These are phyloP conservation scores for Melanotaenia trifasciata DNA, from an alignment of 2,797 vertebrate genomes.

Conservation along the genomic window DNA sequence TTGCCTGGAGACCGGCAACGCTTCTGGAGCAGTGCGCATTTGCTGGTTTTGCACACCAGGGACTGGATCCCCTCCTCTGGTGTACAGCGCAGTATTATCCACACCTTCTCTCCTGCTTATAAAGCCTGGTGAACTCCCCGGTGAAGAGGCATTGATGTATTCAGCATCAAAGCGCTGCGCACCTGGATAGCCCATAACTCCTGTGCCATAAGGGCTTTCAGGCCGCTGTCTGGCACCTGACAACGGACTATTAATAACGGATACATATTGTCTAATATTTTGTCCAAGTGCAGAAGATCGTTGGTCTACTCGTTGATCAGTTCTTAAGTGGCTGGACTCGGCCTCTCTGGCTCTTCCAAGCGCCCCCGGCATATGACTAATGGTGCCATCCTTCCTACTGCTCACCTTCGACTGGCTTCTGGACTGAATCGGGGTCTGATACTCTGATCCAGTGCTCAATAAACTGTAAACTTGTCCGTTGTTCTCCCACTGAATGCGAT, in stretches of 20 bases:
- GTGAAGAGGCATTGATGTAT: slow-evolving; percentile 42
- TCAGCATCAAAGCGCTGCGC: slow-evolving; percentile 35
- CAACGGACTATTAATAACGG: slow-evolving; percentile 16
- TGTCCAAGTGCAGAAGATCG: slow-evolving; percentile 18
- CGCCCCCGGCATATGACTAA: slow-evolving; percentile 35
- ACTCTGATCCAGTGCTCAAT: slow-evolving; percentile 81
- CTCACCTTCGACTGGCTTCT: slow-evolving; percentile 72
- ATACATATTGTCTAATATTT: slow-evolving; percentile 37
- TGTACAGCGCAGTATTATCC: slow-evolving; percentile 18
- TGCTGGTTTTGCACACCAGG: slow-evolving; percentile 32
- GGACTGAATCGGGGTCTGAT: slow-evolving; percentile 67
- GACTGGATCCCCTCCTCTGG: slow-evolving; percentile 4
- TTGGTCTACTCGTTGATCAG: slow-evolving; percentile 14
- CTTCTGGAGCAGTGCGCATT: slow-evolving; percentile 43
- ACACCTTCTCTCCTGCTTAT: slow-evolving; percentile 43
- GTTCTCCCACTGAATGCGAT: slow-evolving; percentile 85
- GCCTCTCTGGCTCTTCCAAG: slow-evolving; percentile 43
- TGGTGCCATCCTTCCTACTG: slow-evolving; percentile 60
- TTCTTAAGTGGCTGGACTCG: slow-evolving; percentile 42
- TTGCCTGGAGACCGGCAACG: slow-evolving; percentile 44
- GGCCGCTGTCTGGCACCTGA: slow-evolving; percentile 55
- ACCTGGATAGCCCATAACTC: slow-evolving; percentile 36
- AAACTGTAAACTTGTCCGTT: slow-evolving; percentile 85
- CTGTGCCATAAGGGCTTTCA: slow-evolving; percentile 17
- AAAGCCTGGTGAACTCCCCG: slow-evolving; percentile 21